phyloP scores from a whole-genome alignment of 2,113 vertebrate genomes.

The Gambusia affinis region DNA sequence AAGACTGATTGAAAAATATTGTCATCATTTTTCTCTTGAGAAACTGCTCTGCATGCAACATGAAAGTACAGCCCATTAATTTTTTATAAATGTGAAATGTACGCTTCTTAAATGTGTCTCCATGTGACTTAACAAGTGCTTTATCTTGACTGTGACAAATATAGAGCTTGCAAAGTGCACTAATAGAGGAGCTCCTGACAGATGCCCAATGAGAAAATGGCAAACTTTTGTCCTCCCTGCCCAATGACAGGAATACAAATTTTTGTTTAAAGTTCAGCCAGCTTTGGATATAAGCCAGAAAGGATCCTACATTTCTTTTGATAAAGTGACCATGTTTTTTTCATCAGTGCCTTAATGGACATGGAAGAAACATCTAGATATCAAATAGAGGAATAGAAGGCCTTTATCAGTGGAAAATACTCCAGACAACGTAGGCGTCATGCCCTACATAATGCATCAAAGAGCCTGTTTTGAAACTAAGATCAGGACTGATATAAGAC shows the following conservation, averaged over 20 bases:
- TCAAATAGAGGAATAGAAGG: constrained; percentile 9
- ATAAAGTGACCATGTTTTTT: constrained; percentile 45
- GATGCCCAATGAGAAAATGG: constrained; percentile 72
- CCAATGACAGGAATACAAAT: constrained; percentile 78
- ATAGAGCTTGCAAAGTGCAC: constrained; percentile 37
- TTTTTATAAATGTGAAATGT: constrained; percentile 42
- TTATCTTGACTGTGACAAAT: constrained; percentile 62
- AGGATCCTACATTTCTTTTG: constrained; percentile 54
- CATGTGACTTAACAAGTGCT: constrained; percentile 49
- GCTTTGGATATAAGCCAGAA: constrained; percentile 56
- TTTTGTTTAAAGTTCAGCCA: constrained; percentile 67
- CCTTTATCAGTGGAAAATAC: constrained; percentile 12
- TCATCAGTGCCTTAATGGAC: constrained; percentile 25
- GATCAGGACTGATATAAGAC: constrained; percentile 3
- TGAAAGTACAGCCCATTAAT: constrained; percentile 20
- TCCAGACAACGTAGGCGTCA: constrained; percentile 11
- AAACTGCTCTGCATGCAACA: constrained; percentile 22
- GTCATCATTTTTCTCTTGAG: constrained; percentile 15
- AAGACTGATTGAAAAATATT: constrained; percentile 33
- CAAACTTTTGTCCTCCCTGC: constrained; percentile 56
- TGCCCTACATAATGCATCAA: constrained; percentile 19
- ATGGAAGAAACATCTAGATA: constrained; percentile 26
- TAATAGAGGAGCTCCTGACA: constrained; percentile 72
- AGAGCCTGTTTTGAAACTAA: constrained; percentile 22
- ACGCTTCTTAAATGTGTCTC: constrained; percentile 41